phyloP scores from a whole-genome alignment of 2,888 invertebrate species.

The Octonoba sinensis region DNA sequence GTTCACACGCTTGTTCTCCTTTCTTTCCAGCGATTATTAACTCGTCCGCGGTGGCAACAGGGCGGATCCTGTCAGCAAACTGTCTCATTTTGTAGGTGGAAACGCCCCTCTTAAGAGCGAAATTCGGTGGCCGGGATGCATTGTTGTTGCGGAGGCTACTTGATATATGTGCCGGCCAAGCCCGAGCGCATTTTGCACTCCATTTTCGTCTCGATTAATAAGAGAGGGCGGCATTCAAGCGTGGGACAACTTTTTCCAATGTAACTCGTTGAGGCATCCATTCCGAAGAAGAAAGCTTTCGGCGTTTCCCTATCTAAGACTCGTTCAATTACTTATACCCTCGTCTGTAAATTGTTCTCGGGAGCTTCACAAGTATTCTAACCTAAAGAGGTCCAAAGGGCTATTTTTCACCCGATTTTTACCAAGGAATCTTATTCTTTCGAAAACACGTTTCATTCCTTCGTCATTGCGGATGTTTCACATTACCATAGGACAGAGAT shows the following conservation, averaged over 20 bases:
- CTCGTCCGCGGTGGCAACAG: slow-evolving; percentile 57
- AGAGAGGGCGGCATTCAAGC: slow-evolving; percentile 13
- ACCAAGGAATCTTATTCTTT: no score
- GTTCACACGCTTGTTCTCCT: neutral
- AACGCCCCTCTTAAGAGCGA: slow-evolving; percentile 60
- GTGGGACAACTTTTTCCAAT: slow-evolving; percentile 6
- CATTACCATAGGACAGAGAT: no score
- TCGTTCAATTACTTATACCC: no score
- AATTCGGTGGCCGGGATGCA: slow-evolving; percentile 56
- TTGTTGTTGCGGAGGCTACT: slow-evolving; percentile 46
- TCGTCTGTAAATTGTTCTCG: no score
- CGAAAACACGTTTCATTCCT: no score
- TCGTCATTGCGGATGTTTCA: no score
- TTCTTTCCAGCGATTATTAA: slow-evolving; percentile 36
- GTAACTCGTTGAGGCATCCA: no score
- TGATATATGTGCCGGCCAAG: slow-evolving; percentile 42
- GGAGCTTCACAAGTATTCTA: no score
- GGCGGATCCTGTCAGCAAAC: slow-evolving; percentile 60
- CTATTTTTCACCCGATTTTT: no score
- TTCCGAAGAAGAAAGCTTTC: no score
- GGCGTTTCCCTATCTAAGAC: no score
- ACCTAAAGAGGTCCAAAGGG: no score
- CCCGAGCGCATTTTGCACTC: slow-evolving; percentile 11
- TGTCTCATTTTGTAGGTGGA: slow-evolving; percentile 54
- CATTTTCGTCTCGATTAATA: slow-evolving; percentile 31